Base-by-base conservation (phyloP, 2,888 invertebrate species). In the Stomorhina lunata region DNA sequence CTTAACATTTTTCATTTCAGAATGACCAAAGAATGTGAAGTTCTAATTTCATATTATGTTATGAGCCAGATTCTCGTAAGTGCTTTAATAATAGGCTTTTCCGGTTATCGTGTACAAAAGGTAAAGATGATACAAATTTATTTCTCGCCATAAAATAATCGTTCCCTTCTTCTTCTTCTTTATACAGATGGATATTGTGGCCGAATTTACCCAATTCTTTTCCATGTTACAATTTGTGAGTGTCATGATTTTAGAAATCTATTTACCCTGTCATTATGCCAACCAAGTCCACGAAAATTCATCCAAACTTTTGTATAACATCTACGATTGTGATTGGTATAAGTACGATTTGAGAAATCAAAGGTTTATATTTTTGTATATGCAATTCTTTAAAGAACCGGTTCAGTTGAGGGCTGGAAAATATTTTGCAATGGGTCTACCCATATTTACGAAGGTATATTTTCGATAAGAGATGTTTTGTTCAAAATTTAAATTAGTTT, bases 261-360 rank as follows among this genome's bases (percentile, higher is more conserved):
- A 86, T 65, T 68, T 90, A 40, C 90, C 90, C 71, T 90, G 90
- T 61, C 88, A 88, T 63, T 89, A 86, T 75, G 89, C 86, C 55
- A 88, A 89, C 59, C 86, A 89, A 75, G 43, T 90, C 1, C 89
- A 86, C 17, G 2, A 86, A 0, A 84, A 87, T 59, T 87, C 89
- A 45, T 77, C 85, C 10, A 71, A 81, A 10, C 61, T 90, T 0
- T 85, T 84, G 3, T 84, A 85, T 3, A 83, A 86, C 40, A 84
- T 88, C 1, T 90, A 88, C 32, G 84, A 69, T 9, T 88, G 87
- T 15, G 87, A 88, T 40, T 90, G 90, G 90, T 55, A 87, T 25
- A 69, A 73, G 9, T 85, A 86, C 22, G 85, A 88, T 0, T 63
- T 80, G 5, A 27, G 66, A 5, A 89, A 87, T 0, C 86, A 84